phyloP scores from a whole-genome alignment of 2,888 invertebrate species.

The Dimorphilus gyrociliatus region DNA sequence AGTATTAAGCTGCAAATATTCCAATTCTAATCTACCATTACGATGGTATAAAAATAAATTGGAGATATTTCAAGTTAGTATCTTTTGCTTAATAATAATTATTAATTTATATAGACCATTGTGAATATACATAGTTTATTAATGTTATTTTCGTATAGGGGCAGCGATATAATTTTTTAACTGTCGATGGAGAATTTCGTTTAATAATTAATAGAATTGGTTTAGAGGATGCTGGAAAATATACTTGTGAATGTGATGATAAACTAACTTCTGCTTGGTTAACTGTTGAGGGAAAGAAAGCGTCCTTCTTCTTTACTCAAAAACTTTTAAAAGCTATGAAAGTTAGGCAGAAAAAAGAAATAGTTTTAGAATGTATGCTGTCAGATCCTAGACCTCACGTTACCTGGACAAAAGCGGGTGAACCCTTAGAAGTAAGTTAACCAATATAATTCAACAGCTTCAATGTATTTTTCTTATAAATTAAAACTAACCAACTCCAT shows the following conservation, averaged over 20 bases:
- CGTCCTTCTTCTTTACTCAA: conserved; percentile 78
- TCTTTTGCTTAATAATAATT: no score
- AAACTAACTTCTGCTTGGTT: conserved; percentile 72
- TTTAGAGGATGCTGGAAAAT: conserved; percentile 91
- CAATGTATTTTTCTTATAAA: not conserved
- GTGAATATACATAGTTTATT: no score
- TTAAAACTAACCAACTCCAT: conserved; percentile 1
- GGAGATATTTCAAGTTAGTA: conserved; percentile 85
- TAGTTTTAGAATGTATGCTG: conserved; percentile 75
- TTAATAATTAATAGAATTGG: conserved; percentile 75
- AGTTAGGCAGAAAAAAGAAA: conserved; percentile 77
- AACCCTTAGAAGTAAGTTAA: conserved; percentile 56
- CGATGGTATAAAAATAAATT: conserved; percentile 44
- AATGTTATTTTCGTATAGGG: no score
- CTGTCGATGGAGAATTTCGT: conserved; percentile 74
- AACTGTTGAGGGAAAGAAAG: conserved; percentile 85
- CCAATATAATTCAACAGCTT: no score
- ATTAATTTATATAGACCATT: no score
- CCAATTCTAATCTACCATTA: conserved; percentile 61
- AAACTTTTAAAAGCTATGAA: conserved; percentile 69
- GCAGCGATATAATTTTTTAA: no score
- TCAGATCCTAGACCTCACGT: conserved; percentile 83
- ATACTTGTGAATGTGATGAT: conserved; percentile 82
- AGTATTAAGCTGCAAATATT: conserved; percentile 79
- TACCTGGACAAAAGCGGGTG: conserved; percentile 75